Evolutionary conservation across 2,113 vertebrate genomes (phyloP).

Genomic region (Nanorana parkeri): DNA sequence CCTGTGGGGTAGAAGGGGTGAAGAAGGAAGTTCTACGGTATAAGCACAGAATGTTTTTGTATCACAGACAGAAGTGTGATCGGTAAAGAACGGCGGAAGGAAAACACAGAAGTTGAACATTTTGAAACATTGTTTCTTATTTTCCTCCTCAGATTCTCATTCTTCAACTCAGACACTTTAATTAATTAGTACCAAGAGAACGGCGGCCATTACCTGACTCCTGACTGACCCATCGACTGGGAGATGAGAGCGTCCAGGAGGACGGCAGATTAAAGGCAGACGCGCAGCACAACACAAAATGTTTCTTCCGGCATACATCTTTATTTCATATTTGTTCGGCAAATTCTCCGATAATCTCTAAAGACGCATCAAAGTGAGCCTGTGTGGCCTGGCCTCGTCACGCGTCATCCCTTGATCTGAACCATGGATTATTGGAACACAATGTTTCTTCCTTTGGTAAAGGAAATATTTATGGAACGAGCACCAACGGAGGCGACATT

Average conservation of each 20-base stretch:
- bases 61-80: background rate
- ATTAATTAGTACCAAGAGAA: background rate
- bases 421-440: background rate
- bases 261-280: slow-evolving; percentile 12
- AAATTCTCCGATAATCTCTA: slow-evolving; percentile 5
- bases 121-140: background rate
- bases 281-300: background rate
- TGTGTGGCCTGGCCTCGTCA: background rate
- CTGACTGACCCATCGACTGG: background rate
- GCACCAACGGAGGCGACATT: too few species aligned
- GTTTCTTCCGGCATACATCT: background rate
- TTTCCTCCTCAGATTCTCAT: background rate
- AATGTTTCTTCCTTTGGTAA: background rate
- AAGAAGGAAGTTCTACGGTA: too few species aligned
- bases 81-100: background rate
- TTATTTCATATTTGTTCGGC: background rate
- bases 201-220: background rate
- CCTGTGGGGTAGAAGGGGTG: too few species aligned
- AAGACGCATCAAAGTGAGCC: slow-evolving; percentile 4
- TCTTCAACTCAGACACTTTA: background rate
- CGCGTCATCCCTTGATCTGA: background rate
- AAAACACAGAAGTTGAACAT: too few species aligned
- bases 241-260: slow-evolving; percentile 17
- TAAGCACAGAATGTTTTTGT: too few species aligned
- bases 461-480: background rate